These are phyloP conservation scores for Cephus runcator DNA, from an alignment of 2,888 invertebrate genomes.

Conservation along the genomic window DNA sequence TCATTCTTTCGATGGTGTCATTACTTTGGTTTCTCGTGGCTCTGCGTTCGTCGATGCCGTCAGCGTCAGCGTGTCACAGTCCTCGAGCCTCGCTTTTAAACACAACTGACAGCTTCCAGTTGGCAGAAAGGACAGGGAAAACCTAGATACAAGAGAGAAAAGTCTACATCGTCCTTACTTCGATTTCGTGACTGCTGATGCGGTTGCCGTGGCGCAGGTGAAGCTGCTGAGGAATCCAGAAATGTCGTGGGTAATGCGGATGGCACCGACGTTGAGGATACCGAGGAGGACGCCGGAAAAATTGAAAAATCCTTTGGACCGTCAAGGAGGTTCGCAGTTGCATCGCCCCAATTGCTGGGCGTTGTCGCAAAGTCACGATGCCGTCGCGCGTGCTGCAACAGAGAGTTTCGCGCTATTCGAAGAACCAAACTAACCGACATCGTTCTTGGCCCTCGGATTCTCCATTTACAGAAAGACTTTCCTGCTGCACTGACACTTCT, in stretches of 20 bases:
- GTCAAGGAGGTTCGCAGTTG: conserved; percentile 20
- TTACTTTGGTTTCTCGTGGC: too few relatives aligned
- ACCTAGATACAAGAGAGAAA: too few relatives aligned
- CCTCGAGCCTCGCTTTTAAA: too few relatives aligned
- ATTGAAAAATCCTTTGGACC: conserved; percentile 11
- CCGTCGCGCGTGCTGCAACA: conserved; percentile 54
- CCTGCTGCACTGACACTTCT: too few relatives aligned
- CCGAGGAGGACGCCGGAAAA: background rate
- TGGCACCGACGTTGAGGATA: background rate
- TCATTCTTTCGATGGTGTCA: too few relatives aligned
- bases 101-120: too few relatives aligned
- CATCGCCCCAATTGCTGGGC: conserved; percentile 13
- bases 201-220: conserved; percentile 18
- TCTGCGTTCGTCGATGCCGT: too few relatives aligned
- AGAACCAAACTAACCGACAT: background rate
- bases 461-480: too few relatives aligned
- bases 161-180: conserved; percentile 25
- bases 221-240: background rate
- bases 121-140: too few relatives aligned
- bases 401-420: conserved; percentile 16
- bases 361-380: conserved; percentile 45
- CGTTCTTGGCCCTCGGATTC: too few relatives aligned
- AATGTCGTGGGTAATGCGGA: background rate
- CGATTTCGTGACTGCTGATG: conserved; percentile 28
- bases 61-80: too few relatives aligned